A percentile compares a stretch with the other conserved stretches of the same genome.
Evolutionary conservation across 2,888 invertebrate genomes (phyloP).

Genomic region (Polymixis lichenea): DNA sequence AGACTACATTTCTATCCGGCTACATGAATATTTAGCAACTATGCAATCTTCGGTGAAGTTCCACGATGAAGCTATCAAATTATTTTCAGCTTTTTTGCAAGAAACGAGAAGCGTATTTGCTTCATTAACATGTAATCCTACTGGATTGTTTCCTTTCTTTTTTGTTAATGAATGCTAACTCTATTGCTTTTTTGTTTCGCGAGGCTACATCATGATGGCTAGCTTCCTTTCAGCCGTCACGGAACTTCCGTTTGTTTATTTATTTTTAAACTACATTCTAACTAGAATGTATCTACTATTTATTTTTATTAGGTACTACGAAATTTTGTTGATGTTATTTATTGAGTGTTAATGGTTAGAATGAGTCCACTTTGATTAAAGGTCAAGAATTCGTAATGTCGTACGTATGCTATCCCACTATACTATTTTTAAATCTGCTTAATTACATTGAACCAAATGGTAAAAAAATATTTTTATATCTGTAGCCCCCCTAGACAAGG

Average conservation of each 20-base stretch:
- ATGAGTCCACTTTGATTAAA: slow-evolving; percentile 23
- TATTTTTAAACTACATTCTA: slow-evolving; percentile 40
- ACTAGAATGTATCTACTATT: slow-evolving; percentile 34
- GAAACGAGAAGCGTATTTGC: slow-evolving; percentile 16
- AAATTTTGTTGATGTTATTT: slow-evolving; percentile 49
- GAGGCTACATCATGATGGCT: slow-evolving; percentile 37
- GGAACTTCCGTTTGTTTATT: slow-evolving; percentile 53
- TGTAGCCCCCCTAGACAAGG: neutral
- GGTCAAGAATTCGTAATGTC: neutral
- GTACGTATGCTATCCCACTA: neutral
- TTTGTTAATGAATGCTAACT: slow-evolving; percentile 55
- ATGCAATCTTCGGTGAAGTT: slow-evolving; percentile 57
- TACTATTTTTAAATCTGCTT: neutral
- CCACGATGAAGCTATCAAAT: slow-evolving; percentile 46
- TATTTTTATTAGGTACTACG: slow-evolving; percentile 50
- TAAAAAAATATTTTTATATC: neutral
- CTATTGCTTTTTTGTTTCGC: slow-evolving; percentile 52
- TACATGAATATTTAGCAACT: slow-evolving; percentile 60
- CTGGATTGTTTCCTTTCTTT: slow-evolving; percentile 36
- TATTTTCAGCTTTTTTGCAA: slow-evolving; percentile 34
- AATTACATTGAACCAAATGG: neutral
- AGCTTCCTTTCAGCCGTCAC: slow-evolving; percentile 49
- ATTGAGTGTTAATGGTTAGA: slow-evolving; percentile 40
- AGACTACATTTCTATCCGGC: slow-evolving; percentile 47
- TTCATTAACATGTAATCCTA: slow-evolving; percentile 52